Conservation (phyloP, 1,140 invertebrate genomes). For the Neodiprion lecontei region DNA sequence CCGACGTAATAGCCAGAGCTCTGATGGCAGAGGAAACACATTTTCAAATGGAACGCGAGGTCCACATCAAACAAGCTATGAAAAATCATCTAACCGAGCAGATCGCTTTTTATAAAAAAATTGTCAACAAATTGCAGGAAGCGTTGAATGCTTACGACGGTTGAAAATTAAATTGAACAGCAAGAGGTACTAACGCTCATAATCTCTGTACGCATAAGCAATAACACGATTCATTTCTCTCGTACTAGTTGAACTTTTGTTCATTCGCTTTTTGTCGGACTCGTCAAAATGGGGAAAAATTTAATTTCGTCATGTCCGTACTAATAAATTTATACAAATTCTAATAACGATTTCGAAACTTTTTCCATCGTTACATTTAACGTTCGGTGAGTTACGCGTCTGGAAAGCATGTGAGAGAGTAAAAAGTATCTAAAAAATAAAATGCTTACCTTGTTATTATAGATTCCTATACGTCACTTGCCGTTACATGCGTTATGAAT, state of each 20-base stretch:
- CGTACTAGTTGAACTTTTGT: not conserved
- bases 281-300: no score
- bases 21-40: constrained; percentile 93
- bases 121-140: constrained; percentile 72
- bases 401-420: no score
- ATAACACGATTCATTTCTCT: constrained; percentile 15
- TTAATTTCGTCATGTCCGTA: constrained; percentile 15
- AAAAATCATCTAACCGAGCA: constrained; percentile 87
- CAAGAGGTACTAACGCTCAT: not conserved
- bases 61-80: constrained; percentile 87
- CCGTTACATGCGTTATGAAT: not conserved
- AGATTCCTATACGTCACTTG: constrained; percentile 21
- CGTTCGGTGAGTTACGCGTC: no score
- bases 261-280: constrained; percentile 4
- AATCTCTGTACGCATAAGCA: not conserved
- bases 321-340: not conserved
- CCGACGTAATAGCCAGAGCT: constrained; percentile 90
- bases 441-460: constrained; percentile 22
- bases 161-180: constrained; percentile 13
- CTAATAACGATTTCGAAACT: not conserved
- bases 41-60: constrained; percentile 86
- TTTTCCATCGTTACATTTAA: no score
- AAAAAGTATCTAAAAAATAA: constrained; percentile 6
- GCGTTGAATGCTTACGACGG: constrained; percentile 64
- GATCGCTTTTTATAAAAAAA: constrained; percentile 90